Conservation (phyloP, 2,888 invertebrate genomes). For the Microctonus hyperodae region DNA sequence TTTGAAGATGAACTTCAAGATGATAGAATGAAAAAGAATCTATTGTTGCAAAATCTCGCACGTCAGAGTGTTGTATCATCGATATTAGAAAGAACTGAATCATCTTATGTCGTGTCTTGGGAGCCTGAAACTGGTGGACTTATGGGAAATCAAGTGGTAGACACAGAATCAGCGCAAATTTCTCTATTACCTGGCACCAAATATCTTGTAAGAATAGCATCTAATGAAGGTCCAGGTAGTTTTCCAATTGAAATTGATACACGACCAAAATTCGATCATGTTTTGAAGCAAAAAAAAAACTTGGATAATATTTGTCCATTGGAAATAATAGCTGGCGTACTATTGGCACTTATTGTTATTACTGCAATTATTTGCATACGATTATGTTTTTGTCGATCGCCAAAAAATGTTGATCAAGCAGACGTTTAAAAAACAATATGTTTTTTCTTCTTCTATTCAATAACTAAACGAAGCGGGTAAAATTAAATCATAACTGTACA, state of each 20-base stretch:
- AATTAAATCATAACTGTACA: conserved; percentile 5
- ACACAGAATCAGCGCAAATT: conserved; percentile 56
- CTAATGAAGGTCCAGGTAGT: conserved; percentile 60
- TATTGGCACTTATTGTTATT: conserved; percentile 42
- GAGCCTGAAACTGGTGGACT: conserved; percentile 59
- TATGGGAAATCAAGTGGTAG: conserved; percentile 60
- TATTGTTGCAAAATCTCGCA: conserved; percentile 40
- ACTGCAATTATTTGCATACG: conserved; percentile 38
- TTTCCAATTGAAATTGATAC: conserved; percentile 60
- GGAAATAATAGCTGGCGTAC: conserved; percentile 47
- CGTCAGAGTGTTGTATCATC: conserved; percentile 30
- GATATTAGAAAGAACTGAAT: conserved; percentile 40
- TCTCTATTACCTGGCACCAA: conserved; percentile 58
- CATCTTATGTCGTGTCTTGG: conserved; percentile 60
- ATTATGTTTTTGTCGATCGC: conserved; percentile 34
- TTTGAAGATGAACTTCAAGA: conserved; percentile 49
- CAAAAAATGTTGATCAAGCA: conserved; percentile 44
- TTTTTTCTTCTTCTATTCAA: background rate
- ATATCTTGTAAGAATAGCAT: conserved; percentile 58
- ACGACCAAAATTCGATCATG: conserved; percentile 46
- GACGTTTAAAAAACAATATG: conserved; percentile 24
- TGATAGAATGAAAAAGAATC: too few relatives aligned
- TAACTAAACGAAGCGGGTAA: background rate
- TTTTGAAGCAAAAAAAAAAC: conserved; percentile 48
- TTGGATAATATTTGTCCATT: conserved; percentile 44